Evolutionary conservation across 2,888 invertebrate genomes (phyloP).

Genomic region (Dicyrtoma fusca): DNA sequence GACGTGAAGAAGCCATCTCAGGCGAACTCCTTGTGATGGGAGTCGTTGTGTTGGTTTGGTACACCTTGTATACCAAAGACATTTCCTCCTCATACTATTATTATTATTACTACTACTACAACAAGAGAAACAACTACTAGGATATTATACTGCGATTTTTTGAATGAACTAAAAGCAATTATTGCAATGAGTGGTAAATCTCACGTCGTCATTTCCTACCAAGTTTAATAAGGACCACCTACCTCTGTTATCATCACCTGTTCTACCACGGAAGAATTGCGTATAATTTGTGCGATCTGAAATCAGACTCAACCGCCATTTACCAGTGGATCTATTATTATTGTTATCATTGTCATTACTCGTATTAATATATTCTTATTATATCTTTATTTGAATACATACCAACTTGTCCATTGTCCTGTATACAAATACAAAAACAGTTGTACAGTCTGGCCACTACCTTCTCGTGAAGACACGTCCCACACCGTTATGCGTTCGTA

Average conservation of each 20-base stretch:
- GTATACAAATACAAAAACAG: constrained; percentile 7
- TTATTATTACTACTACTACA: constrained; percentile 2
- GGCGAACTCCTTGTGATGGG: constrained; percentile 14
- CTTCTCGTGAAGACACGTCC: constrained; percentile 20
- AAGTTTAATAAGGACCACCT: too few relatives aligned
- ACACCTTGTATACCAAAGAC: constrained; percentile 37
- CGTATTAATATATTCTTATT: constrained; percentile 5
- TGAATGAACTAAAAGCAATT: too few relatives aligned
- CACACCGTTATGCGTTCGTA: constrained; percentile 16
- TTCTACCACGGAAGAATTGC: too few relatives aligned
- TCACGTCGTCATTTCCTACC: too few relatives aligned
- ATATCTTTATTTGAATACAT: not conserved
- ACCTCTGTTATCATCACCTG: too few relatives aligned
- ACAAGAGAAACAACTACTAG: not conserved
- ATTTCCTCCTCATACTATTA: constrained; percentile 20
- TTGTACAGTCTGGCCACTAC: constrained; percentile 14
- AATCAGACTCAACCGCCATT: not conserved
- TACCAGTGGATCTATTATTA: constrained; percentile 5
- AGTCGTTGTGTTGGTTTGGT: constrained; percentile 28
- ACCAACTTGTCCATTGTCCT: constrained; percentile 11
- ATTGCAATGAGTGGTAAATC: too few relatives aligned
- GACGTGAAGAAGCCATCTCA: constrained; percentile 27
- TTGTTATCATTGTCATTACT: constrained; percentile 4
- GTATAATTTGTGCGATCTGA: too few relatives aligned
- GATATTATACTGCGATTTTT: too few relatives aligned